Conservation (phyloP, 1,140 invertebrate species). For the Pseudomyrmex dendroicus region DNA sequence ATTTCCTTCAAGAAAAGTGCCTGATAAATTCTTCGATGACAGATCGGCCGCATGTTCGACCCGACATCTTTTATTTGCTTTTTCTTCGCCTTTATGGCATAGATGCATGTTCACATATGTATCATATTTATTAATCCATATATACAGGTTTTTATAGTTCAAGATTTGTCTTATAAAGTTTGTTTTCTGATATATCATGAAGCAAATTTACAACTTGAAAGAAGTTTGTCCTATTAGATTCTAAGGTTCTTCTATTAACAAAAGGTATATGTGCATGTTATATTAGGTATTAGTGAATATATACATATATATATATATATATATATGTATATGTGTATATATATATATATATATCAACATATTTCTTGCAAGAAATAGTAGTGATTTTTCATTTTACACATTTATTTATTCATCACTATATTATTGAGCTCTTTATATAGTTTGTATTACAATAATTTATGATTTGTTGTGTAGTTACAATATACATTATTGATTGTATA, state of each 20-base stretch:
- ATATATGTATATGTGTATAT: too few relatives aligned
- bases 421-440: not conserved
- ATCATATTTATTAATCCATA: not conserved
- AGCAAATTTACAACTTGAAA: not conserved
- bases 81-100: not conserved
- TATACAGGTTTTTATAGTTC: not conserved
- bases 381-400: not conserved
- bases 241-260: too few relatives aligned
- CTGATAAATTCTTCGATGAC: not conserved
- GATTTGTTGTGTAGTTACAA: not conserved
- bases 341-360: too few relatives aligned
- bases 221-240: not conserved
- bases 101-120: not conserved
- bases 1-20: not conserved
- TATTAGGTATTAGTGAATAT: not conserved
- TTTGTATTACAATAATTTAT: not conserved
- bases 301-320: too few relatives aligned
- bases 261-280: not conserved
- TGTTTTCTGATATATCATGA: not conserved
- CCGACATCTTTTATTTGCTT: conserved; percentile 39
- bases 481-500: conserved; percentile 19
- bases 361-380: too few relatives aligned
- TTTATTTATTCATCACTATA: not conserved
- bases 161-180: not conserved
- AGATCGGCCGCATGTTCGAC: conserved; percentile 37